Base-by-base conservation (phyloP, 2,888 invertebrate species). In the Macaria notata region DNA sequence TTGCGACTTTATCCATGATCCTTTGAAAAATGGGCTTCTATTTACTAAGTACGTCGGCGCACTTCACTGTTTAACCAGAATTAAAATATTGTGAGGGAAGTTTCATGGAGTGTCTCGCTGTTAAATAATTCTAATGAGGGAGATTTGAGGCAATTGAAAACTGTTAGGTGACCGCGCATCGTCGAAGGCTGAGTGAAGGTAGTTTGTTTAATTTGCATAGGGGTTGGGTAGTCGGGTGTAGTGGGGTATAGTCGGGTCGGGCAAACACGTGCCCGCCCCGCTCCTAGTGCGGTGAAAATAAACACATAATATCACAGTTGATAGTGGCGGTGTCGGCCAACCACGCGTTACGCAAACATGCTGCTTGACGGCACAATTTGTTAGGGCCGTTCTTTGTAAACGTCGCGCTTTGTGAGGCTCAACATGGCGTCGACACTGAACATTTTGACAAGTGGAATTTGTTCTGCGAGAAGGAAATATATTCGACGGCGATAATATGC, bases 381-480 rank as follows among this genome's bases (percentile, higher is more conserved):
- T 86, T 86, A 79, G 77, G 78, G 69, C 78, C 76, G 83, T 85
- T 88, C 88, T 86, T 87, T 86, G 87, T 86, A 81, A 83, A 77
- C 80, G 83, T 79, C 81, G 76, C 85, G 84, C 86, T 86, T 86
- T 86, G 86, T 86, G 85, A 86, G 82, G 83, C 78, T 74, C 76
- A 77, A 82, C 83, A 78, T 78, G 81, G 83, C 84, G 86, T 83
- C 83, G 86, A 86, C 83, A 82, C 87, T 88, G 84, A 86, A 86
- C 83, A 82, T 87, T 88, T 88, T 87, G 87, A 88, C 86, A 86
- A 83, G 80, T 81, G 79, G 81, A 83, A 86, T 86, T 87, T 86
- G 84, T 87, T 86, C 79, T 77, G 78, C 75, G 78, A 75, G 75
- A 74, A 75, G 76, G 66, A 71, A 74, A 79, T 72, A 71, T 70